A percentile compares a stretch with the other conserved stretches of the same genome.
phyloP scores from a whole-genome alignment of 92 coral and sea anemone species.

The Bergia sp. region DNA sequence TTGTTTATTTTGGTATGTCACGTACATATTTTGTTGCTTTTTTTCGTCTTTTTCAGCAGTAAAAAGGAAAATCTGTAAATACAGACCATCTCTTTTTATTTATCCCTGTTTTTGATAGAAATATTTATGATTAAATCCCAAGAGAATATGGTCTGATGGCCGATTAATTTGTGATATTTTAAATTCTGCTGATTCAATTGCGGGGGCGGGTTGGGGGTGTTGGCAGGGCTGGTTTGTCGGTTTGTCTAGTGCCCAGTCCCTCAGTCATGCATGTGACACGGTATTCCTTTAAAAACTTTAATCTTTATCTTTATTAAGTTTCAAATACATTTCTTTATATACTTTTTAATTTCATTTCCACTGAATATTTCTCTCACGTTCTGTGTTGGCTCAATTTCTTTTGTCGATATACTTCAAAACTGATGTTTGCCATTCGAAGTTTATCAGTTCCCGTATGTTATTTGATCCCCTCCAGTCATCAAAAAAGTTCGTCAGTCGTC shows the following conservation, averaged over 20 bases:
- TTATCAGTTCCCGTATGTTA: too few relatives aligned
- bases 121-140: neutral
- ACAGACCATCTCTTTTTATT: neutral
- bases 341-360: too few relatives aligned
- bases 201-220: conserved; percentile 22
- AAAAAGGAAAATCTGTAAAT: neutral
- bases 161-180: neutral
- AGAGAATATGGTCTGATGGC: neutral
- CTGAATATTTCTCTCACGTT: too few relatives aligned
- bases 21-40: neutral
- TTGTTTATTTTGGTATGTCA: neutral
- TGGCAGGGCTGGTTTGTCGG: neutral
- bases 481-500: too few relatives aligned
- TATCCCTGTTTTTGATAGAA: neutral
- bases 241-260: neutral
- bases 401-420: too few relatives aligned
- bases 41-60: neutral
- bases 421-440: too few relatives aligned
- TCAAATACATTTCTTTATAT: too few relatives aligned
- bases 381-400: too few relatives aligned
- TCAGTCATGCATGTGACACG: neutral
- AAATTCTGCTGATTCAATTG: neutral
- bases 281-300: too few relatives aligned
- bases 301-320: too few relatives aligned
- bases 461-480: too few relatives aligned